Percentiles rank a stretch among this genome's conserved stretches.
Conservation (phyloP, 2,888 invertebrate species). For the Amiota minor region DNA sequence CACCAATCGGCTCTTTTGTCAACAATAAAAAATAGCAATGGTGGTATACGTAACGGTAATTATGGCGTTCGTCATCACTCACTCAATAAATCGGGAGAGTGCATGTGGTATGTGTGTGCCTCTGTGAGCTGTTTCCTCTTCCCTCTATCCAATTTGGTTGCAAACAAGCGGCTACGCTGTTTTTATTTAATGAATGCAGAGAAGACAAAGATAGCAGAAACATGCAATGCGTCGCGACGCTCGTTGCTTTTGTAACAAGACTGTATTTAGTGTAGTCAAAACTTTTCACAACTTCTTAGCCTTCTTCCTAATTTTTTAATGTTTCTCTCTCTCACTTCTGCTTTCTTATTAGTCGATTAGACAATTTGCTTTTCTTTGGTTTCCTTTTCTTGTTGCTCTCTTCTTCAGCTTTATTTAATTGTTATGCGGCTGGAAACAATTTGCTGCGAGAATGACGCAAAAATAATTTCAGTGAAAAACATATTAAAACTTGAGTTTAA, state of each 20-base stretch:
- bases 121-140: background rate
- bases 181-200: conserved; percentile 30
- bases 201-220: conserved; percentile 34
- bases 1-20: conserved; percentile 60
- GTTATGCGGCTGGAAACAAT: conserved; percentile 65
- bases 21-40: conserved; percentile 68
- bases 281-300: conserved; percentile 56
- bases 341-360: background rate
- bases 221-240: conserved; percentile 43
- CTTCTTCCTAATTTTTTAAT: conserved; percentile 13
- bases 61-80: conserved; percentile 71
- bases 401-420: conserved; percentile 49
- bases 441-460: conserved; percentile 61
- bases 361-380: conserved; percentile 19
- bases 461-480: conserved; percentile 55
- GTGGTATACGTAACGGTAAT: conserved; percentile 72
- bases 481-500: conserved; percentile 41
- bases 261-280: conserved; percentile 69
- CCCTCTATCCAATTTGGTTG: background rate
- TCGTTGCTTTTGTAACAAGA: conserved; percentile 66
- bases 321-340: background rate
- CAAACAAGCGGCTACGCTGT: background rate
- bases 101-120: conserved; percentile 33
- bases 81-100: conserved; percentile 35
- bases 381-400: conserved; percentile 13